Evolutionary conservation across 2,888 invertebrate genomes (phyloP).

Genomic region (Drosophila pseudotakahashii): DNA sequence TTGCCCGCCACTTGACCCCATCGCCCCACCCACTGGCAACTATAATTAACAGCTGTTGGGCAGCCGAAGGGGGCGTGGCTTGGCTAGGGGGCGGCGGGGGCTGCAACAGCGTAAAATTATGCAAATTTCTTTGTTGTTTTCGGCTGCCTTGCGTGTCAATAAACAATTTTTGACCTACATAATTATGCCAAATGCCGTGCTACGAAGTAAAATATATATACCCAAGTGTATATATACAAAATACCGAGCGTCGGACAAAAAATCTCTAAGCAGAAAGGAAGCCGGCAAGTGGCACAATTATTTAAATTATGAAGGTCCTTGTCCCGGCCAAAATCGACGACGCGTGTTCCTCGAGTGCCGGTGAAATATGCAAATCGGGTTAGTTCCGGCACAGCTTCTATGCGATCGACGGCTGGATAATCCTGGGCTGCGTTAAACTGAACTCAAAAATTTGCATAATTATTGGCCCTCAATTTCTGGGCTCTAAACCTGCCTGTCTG

Average conservation of each 20-base stretch:
- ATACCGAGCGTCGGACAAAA: conserved; percentile 25
- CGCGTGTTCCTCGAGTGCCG: conserved; percentile 35
- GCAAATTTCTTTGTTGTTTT: conserved; percentile 76
- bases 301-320: conserved; percentile 79
- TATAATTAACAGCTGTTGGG: conserved; percentile 78
- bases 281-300: conserved; percentile 80
- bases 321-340: conserved; percentile 53
- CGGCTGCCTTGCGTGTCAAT: conserved; percentile 81
- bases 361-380: conserved; percentile 71
- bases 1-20: conserved; percentile 40
- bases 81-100: neutral
- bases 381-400: conserved; percentile 79
- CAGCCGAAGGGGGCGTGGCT: conserved; percentile 6
- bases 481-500: conserved; percentile 45
- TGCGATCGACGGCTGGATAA: conserved; percentile 67
- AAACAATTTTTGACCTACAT: conserved; percentile 84
- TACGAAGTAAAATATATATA: conserved; percentile 38
- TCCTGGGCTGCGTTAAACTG: conserved; percentile 53
- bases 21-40: conserved; percentile 42
- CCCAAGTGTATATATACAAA: conserved; percentile 14
- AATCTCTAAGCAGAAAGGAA: conserved; percentile 79
- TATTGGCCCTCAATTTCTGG: conserved; percentile 59
- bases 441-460: conserved; percentile 70
- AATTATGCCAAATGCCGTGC: conserved; percentile 82
- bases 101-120: conserved; percentile 73